These are phyloP conservation scores for Dasypogon diadema DNA, from an alignment of 2,888 invertebrate genomes.

Conservation along the genomic window DNA sequence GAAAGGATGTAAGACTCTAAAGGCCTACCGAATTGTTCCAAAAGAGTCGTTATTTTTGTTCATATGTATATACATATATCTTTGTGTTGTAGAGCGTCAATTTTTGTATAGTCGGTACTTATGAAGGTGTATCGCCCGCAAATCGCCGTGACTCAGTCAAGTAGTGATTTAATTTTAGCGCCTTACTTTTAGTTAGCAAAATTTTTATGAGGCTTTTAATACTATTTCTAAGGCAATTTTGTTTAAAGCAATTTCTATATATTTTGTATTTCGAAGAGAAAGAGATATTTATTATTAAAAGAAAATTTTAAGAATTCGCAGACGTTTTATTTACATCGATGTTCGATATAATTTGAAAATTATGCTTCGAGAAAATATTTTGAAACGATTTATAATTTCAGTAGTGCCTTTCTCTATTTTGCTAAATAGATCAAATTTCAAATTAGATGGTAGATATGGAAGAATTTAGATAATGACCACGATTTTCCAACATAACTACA, in stretches of 20 bases:
- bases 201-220: slow-evolving; percentile 25
- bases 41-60: slow-evolving; percentile 53
- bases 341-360: no score
- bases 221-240: not conserved
- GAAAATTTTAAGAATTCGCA: no score
- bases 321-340: no score
- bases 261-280: not conserved
- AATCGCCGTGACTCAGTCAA: not conserved
- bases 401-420: no score
- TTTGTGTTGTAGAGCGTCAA: not conserved
- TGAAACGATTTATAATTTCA: no score
- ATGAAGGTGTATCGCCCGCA: not conserved
- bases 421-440: no score
- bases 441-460: no score
- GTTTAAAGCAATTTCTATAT: not conserved
- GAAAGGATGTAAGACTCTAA: not conserved
- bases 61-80: slow-evolving; percentile 55
- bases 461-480: no score
- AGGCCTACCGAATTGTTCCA: not conserved
- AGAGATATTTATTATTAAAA: not conserved
- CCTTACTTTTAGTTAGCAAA: slow-evolving; percentile 43
- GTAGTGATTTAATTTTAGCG: not conserved
- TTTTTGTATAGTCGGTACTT: slow-evolving; percentile 1
- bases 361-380: no score
- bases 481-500: no score